These are phyloP conservation scores for Drosophila tropicalis DNA, from an alignment of 1,140 invertebrate genomes.

Conservation along the genomic window DNA sequence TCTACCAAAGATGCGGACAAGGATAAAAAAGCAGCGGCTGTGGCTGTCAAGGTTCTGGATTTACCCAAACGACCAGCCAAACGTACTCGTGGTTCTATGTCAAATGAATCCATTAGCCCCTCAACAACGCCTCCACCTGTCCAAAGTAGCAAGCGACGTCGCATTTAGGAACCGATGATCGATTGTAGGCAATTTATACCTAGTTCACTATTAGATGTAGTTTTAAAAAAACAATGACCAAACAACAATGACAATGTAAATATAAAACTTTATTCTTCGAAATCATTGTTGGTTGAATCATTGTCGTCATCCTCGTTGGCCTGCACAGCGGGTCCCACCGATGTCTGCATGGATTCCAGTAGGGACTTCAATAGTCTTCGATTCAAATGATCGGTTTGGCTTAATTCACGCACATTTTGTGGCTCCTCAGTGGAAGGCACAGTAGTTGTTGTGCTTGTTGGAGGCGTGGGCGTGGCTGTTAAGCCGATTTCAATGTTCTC, in stretches of 20 bases:
- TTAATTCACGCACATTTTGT: conserved; percentile 62
- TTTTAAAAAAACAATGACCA: conserved; percentile 43
- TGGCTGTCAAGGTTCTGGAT: conserved; percentile 51
- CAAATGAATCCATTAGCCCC: conserved; percentile 80
- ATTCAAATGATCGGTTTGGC: conserved; percentile 76
- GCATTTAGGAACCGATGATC: conserved; percentile 65
- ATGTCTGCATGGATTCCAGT: conserved; percentile 65
- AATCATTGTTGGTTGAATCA: conserved; percentile 57
- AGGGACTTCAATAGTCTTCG: conserved; percentile 69
- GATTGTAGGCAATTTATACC: conserved; percentile 32
- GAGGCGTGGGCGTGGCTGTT: conserved; percentile 47
- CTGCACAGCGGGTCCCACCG: conserved; percentile 23
- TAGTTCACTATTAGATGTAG: conserved; percentile 54
- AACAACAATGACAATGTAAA: conserved; percentile 57
- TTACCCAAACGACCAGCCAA: conserved; percentile 77
- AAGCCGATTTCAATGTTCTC: conserved; percentile 56
- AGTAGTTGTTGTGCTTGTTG: conserved; percentile 11
- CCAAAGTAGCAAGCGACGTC: conserved; percentile 73
- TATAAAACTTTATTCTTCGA: conserved; percentile 60
- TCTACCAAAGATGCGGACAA: conserved; percentile 71
- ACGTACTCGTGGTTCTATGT: conserved; percentile 82
- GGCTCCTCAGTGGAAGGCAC: conserved; percentile 30
- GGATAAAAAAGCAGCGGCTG: conserved; percentile 37
- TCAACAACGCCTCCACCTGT: conserved; percentile 81
- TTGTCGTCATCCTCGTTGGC: conserved; percentile 33